These are phyloP conservation scores for Cromileptes altivelis DNA, from an alignment of 2,113 vertebrate species.

Conservation along the genomic window DNA sequence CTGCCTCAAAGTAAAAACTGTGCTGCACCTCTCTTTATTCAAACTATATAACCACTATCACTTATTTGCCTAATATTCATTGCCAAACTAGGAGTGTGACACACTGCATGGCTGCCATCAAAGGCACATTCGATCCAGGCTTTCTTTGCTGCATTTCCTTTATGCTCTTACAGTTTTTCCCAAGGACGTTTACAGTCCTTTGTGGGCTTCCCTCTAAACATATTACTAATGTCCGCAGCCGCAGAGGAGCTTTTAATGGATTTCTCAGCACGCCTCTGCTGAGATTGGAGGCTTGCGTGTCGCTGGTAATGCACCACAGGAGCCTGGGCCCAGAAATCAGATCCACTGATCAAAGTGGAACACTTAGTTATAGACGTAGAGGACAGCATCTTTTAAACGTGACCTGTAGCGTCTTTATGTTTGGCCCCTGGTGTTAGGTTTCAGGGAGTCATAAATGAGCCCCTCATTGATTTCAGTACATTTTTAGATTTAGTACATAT, in stretches of 20 bases:
- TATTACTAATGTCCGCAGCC: constrained; percentile 47
- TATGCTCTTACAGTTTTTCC: constrained; percentile 23
- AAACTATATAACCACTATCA: constrained; percentile 21
- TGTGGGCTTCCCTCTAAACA: constrained; percentile 56
- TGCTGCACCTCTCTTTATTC: constrained; percentile 18
- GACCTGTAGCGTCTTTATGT: neutral
- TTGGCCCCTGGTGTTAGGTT: constrained; percentile 7
- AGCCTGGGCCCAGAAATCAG: constrained; percentile 46
- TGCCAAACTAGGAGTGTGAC: neutral
- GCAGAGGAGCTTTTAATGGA: constrained; percentile 64
- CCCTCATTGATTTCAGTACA: constrained; percentile 17
- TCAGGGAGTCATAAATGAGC: constrained; percentile 4
- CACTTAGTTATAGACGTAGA: constrained; percentile 27
- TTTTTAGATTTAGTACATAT: constrained; percentile 21
- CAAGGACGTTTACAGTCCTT: constrained; percentile 58
- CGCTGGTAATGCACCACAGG: constrained; percentile 34
- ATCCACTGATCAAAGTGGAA: constrained; percentile 57
- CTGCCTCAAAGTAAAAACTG: constrained; percentile 10
- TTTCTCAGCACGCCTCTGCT: constrained; percentile 47
- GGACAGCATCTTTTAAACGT: constrained; percentile 9
- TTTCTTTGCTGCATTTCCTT: constrained; percentile 8
- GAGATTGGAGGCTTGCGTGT: constrained; percentile 57
- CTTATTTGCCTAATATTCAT: constrained; percentile 24
- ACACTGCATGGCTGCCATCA: neutral
- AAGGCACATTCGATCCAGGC: constrained; percentile 1